Percentiles rank a stretch among this genome's conserved stretches.
Conservation (phyloP, 2,888 invertebrate species). For the Plebejus anna region DNA sequence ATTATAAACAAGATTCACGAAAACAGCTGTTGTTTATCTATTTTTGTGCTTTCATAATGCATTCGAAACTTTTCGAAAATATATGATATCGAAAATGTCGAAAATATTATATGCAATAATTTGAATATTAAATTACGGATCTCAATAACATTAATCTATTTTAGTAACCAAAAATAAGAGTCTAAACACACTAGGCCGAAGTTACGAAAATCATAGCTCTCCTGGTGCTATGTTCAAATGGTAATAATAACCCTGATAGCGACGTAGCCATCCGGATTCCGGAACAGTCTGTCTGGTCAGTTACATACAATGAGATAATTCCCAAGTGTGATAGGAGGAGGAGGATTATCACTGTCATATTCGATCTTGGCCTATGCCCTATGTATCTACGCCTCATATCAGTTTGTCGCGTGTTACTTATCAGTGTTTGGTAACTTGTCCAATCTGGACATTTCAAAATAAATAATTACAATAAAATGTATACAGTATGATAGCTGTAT, state of each 20-base stretch:
- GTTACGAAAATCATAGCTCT: too few species aligned
- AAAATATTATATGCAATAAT: too few species aligned
- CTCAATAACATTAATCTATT: too few species aligned
- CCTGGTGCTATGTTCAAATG: not conserved
- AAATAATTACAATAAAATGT: constrained; percentile 4
- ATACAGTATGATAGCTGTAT: not conserved
- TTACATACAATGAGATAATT: not conserved
- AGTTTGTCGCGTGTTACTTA: constrained; percentile 4
- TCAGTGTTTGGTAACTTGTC: not conserved
- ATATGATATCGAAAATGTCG: too few species aligned
- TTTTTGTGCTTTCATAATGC: too few species aligned
- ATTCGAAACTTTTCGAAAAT: too few species aligned
- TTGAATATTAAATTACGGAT: too few species aligned
- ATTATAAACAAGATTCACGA: not conserved
- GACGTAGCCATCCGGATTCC: not conserved
- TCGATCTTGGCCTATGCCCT: not conserved
- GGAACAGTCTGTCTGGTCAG: not conserved
- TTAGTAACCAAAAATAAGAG: too few species aligned
- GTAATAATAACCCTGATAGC: not conserved
- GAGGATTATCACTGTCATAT: not conserved
- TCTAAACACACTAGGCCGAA: too few species aligned
- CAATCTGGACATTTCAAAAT: constrained; percentile 3
- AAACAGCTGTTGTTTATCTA: not conserved
- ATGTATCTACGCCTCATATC: not conserved
- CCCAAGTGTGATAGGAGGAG: not conserved